Evolutionary conservation across 2,797 vertebrate species (phyloP).

Genomic region (Chiroxiphia lanceolata): DNA sequence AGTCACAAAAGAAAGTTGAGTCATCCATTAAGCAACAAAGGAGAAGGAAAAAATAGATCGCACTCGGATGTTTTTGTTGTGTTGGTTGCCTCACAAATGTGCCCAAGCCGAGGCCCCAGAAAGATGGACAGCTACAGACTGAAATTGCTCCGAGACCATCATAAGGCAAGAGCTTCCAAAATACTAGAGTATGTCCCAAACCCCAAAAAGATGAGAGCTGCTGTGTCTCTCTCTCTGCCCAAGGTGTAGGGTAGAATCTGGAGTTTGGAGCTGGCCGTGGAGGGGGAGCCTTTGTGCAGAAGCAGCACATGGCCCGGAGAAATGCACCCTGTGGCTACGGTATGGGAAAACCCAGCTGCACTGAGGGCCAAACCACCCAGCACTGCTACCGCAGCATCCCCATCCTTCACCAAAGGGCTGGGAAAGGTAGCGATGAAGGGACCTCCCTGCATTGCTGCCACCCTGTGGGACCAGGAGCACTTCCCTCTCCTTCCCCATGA

Average conservation of each 20-base stretch:
- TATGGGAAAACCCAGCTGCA: fast-evolving
- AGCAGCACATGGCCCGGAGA: fast-evolving
- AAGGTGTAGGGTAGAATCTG: not conserved
- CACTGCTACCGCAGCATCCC: fast-evolving
- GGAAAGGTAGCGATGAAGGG: not conserved
- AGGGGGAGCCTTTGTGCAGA: not conserved
- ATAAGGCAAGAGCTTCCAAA: not conserved
- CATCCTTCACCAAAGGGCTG: not conserved
- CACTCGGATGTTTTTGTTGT: conserved; percentile 53
- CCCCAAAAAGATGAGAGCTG: not conserved
- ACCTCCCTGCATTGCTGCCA: fast-evolving
- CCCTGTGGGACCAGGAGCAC: fast-evolving
- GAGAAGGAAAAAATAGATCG: conserved; percentile 54
- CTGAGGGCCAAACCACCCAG: not conserved
- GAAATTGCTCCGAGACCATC: not conserved
- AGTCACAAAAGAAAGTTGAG: conserved; percentile 69
- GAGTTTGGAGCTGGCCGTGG: fast-evolving
- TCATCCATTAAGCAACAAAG: conserved; percentile 63
- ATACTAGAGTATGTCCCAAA: not conserved
- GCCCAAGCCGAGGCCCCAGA: conserved; percentile 7
- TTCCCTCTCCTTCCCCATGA: not conserved
- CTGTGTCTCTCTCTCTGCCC: not conserved
- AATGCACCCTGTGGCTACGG: fast-evolving
- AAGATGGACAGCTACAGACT: not conserved
- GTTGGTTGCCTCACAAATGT: conserved; percentile 35